phyloP scores from a whole-genome alignment of 2,888 invertebrate genomes.

The Lycocerus yunnanus region DNA sequence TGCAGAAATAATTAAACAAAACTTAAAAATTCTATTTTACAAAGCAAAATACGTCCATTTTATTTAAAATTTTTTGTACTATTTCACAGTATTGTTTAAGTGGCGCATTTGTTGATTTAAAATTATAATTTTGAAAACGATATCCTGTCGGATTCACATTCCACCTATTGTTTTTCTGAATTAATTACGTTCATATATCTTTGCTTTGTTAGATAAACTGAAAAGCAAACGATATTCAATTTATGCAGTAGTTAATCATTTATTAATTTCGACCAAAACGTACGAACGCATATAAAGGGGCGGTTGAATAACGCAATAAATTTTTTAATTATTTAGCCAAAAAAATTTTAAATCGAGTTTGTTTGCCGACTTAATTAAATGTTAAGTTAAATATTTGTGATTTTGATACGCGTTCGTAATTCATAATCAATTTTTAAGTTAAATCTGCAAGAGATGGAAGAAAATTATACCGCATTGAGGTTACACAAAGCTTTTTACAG shows the following conservation, averaged over 20 bases:
- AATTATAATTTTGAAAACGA: constrained; percentile 29
- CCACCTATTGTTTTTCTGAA: constrained; percentile 34
- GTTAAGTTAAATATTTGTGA: neutral
- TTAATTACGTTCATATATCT: constrained; percentile 32
- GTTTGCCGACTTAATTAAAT: neutral
- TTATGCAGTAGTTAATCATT: neutral
- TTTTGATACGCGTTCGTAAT: neutral
- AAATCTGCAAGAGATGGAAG: constrained; percentile 11
- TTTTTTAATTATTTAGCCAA: neutral
- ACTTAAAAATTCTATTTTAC: neutral
- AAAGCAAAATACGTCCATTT: neutral
- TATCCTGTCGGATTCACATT: constrained; percentile 30
- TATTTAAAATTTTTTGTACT: neutral
- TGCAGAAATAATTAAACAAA: neutral
- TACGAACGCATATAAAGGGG: neutral
- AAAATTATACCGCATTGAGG: constrained; percentile 14
- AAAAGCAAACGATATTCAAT: neutral
- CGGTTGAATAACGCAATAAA: neutral
- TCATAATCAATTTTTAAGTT: neutral
- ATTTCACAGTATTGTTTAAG: neutral
- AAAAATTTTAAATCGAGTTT: neutral
- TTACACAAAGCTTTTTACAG: constrained; percentile 38
- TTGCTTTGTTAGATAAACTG: constrained; percentile 9
- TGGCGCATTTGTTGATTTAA: constrained; percentile 27
- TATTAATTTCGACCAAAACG: neutral